Conservation (phyloP, 2,797 vertebrate genomes). For the Orientallactaga sibirica region DNA sequence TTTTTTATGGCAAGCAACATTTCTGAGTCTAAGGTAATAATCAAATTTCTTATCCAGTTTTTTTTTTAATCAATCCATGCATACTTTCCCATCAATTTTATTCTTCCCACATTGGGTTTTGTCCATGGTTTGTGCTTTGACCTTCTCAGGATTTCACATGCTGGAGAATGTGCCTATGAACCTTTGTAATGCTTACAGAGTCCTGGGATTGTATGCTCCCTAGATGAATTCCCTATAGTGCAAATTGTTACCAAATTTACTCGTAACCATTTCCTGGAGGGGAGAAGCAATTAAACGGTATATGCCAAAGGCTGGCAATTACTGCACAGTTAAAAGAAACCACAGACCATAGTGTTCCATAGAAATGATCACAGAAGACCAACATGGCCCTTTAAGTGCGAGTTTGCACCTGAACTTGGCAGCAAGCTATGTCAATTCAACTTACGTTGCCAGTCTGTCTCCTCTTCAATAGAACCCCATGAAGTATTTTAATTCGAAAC, state of each 20-base stretch:
- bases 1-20: slow-evolving; percentile 47
- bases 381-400: slow-evolving; percentile 77
- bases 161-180: slow-evolving; percentile 81
- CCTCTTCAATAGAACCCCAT: not conserved
- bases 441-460: slow-evolving; percentile 61
- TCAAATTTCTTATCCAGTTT: slow-evolving; percentile 71
- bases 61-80: slow-evolving; percentile 71
- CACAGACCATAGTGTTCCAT: slow-evolving; percentile 83
- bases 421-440: slow-evolving; percentile 78
- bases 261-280: slow-evolving; percentile 77
- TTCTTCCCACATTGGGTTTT: slow-evolving; percentile 72
- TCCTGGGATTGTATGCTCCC: slow-evolving; percentile 81
- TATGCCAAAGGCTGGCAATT: slow-evolving; percentile 84
- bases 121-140: slow-evolving; percentile 50
- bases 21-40: slow-evolving; percentile 73
- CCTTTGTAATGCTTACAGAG: slow-evolving; percentile 73
- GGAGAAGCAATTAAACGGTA: slow-evolving; percentile 83
- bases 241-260: slow-evolving; percentile 83
- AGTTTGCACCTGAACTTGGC: slow-evolving; percentile 76
- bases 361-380: slow-evolving; percentile 83
- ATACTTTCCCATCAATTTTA: slow-evolving; percentile 81
- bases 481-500: slow-evolving; percentile 77
- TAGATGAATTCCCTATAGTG: slow-evolving; percentile 80
- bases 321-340: slow-evolving; percentile 84
- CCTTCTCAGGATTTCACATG: slow-evolving; percentile 78